Evolutionary conservation across 2,797 vertebrate genomes (phyloP), one percentile per base, ranked within the genome.

Genomic region (Chromobotia macracanthus): DNA sequence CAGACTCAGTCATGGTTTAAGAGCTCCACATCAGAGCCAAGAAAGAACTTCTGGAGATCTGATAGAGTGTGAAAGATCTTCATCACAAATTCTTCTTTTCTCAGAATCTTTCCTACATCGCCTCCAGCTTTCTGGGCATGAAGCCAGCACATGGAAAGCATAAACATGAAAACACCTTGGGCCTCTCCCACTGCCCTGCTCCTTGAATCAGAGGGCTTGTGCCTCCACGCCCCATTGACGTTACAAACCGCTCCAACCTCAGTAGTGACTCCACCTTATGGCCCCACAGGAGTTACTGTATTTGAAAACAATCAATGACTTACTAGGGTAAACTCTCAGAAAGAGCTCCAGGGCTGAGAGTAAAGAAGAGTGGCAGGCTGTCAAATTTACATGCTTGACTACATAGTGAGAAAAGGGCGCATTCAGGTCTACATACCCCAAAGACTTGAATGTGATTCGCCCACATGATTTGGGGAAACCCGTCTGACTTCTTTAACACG

Each of bases 151-250:
- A 73, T 75, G 79, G 73, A 75, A 80, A 72, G 60, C 55, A 72
- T 41, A 82, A 82, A 79, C 79, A 78, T 69, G 65, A 74, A 81
- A 78, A 70, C 72, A 83, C 77, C 77, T 68, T 70, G 53, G 77
- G 82, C 82, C 69, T 80, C 67, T 79, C 69, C 81, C 35, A 50
- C 35, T 78, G 55, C 53, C 21, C 16, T 70, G 55, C 66, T 75
- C 35, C 61, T 72, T 80, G 66, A 83, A 75, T 79, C 66, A 65
- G 66, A 65, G 65, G 66, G 72, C 58, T 67, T 74, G 51, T 83
- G 78, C 48, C 66, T 75, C 83, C 80, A 84, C 83, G 16, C 83
- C 83, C 80, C 50, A 72, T 23, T 80, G 80, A 75, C 72, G 65
- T 80, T 67, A 46, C 80, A 82, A 79, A 72, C 48, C 12, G 64